Percentiles rank a stretch among this genome's conserved stretches.
phyloP scores from a whole-genome alignment of 2,797 vertebrate genomes.

The Semotilus atromaculatus region DNA sequence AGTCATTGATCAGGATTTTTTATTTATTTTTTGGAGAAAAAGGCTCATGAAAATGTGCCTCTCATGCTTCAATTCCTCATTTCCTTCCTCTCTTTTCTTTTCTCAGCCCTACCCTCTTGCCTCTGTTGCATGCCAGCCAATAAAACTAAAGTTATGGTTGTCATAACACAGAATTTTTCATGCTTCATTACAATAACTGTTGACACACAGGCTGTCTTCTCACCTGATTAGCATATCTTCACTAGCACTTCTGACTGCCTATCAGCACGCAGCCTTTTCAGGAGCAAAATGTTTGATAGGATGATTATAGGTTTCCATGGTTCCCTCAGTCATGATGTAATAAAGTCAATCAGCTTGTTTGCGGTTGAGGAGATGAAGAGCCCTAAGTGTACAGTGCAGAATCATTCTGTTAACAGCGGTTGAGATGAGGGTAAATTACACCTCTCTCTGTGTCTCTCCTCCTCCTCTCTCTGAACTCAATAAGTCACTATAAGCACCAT shows the following conservation, averaged over 20 bases:
- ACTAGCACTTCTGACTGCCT: constrained; percentile 52
- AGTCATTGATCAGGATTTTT: constrained; percentile 5
- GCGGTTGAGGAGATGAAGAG: constrained; percentile 41
- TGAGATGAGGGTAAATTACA: constrained; percentile 43
- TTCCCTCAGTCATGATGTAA: constrained; percentile 54
- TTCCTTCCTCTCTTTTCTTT: constrained; percentile 8
- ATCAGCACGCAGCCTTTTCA: constrained; percentile 43
- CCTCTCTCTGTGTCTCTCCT: constrained; percentile 13
- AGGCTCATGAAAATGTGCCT: neutral
- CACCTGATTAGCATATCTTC: constrained; percentile 44
- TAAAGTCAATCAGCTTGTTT: constrained; percentile 56
- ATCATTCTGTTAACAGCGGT: constrained; percentile 50
- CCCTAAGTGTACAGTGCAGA: constrained; percentile 38
- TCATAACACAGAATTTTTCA: constrained; percentile 52
- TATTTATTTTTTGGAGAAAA: neutral
- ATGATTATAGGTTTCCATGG: constrained; percentile 65
- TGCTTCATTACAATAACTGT: constrained; percentile 56
- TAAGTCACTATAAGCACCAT: neutral
- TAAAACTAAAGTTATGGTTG: constrained; percentile 52
- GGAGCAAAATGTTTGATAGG: constrained; percentile 54
- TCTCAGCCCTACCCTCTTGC: constrained; percentile 22
- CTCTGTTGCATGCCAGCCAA: constrained; percentile 16
- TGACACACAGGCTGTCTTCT: constrained; percentile 52
- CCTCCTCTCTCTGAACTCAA: constrained; percentile 6
- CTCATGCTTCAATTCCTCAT: neutral